These are phyloP conservation scores for Passerculus sandwichensis DNA, from an alignment of 2,797 vertebrate genomes.

Conservation along the genomic window DNA sequence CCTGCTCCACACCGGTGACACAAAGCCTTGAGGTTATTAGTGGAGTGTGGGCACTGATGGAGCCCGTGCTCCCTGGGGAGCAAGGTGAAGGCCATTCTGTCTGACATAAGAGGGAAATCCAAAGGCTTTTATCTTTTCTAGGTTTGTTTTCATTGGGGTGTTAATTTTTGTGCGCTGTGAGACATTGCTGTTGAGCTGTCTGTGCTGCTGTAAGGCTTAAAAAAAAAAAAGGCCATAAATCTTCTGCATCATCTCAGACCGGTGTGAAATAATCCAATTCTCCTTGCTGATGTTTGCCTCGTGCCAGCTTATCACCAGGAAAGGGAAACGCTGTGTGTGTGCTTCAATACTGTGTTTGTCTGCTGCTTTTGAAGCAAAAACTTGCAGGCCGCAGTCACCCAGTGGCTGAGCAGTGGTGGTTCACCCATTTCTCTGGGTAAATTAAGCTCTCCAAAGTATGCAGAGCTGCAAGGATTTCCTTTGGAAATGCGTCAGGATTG, in stretches of 20 bases:
- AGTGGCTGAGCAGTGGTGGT: background rate
- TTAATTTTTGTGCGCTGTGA: background rate
- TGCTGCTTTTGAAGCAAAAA: background rate
- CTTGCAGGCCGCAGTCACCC: background rate
- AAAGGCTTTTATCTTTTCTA: background rate
- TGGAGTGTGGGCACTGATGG: background rate
- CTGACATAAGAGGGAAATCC: background rate
- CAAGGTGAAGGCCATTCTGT: background rate
- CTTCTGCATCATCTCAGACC: background rate
- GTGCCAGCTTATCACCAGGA: background rate
- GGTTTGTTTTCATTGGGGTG: background rate
- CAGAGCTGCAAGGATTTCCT: background rate
- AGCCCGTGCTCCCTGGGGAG: background rate
- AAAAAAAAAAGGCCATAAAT: fast-evolving
- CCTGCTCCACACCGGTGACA: background rate
- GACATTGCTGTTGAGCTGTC: background rate
- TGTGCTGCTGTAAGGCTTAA: background rate
- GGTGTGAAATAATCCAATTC: background rate
- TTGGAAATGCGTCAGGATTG: background rate
- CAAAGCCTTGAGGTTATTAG: background rate
- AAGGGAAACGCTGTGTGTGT: background rate
- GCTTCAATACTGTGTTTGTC: background rate
- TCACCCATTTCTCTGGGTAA: background rate
- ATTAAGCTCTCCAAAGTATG: background rate
- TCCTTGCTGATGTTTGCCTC: background rate